Conservation (phyloP, 2,888 invertebrate genomes). For the Clitarchus hookeri region DNA sequence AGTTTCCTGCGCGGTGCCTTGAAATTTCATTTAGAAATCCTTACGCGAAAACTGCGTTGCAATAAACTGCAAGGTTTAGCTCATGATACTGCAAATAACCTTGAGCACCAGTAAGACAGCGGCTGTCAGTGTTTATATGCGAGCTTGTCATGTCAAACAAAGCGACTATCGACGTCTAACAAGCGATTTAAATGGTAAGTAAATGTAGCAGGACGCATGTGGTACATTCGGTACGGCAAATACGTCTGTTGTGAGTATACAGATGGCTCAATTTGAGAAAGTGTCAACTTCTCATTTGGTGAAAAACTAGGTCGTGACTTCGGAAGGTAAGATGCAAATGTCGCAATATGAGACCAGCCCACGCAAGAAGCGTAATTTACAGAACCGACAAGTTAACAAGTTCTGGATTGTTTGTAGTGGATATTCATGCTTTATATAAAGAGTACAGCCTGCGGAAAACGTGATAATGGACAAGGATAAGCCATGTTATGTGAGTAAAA, state of each 20-base stretch:
- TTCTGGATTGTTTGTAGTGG: not conserved
- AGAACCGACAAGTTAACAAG: not conserved
- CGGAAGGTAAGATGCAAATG: conserved; percentile 33
- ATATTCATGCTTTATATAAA: not conserved
- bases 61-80: conserved; percentile 24
- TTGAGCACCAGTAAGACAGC: conserved; percentile 37
- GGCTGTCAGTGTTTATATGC: conserved; percentile 38
- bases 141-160: conserved; percentile 31
- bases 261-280: conserved; percentile 39
- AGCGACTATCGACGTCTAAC: conserved; percentile 2
- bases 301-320: conserved; percentile 39
- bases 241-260: conserved; percentile 21
- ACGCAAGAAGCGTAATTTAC: not conserved
- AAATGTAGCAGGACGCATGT: not conserved
- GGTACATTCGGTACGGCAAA: conserved; percentile 38
- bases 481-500: not conserved
- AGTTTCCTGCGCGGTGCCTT: conserved; percentile 31
- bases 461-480: not conserved
- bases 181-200: conserved; percentile 25
- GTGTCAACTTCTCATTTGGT: conserved; percentile 36
- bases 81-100: conserved; percentile 38
- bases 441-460: not conserved
- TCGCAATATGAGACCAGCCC: conserved; percentile 8
- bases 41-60: conserved; percentile 36
- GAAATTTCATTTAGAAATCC: conserved; percentile 43